Evolutionary conservation across 2,113 vertebrate genomes (phyloP), one percentile per base, ranked within the genome.

Genomic region (Cinclus cinclus): DNA sequence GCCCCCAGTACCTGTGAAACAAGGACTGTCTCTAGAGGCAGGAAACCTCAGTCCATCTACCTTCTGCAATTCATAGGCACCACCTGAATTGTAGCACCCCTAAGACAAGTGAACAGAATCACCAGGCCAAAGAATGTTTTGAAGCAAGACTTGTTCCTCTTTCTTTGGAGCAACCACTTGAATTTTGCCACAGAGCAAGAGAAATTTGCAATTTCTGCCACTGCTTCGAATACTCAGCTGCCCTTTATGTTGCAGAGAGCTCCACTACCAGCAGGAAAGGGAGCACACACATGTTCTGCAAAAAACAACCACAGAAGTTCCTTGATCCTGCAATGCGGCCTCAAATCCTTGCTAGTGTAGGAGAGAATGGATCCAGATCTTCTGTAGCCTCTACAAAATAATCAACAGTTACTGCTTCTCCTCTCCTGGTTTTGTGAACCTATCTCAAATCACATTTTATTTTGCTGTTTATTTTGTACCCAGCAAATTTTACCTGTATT

Each of bases 231-330:
- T 1, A 1, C 19, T 70, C 47, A 68, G 49, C 33, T 79, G 30
- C 49, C 62, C 15, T 77, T 52, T 44, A 1, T 30, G 7, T 42
- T 49, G 69, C n/a, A 37, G 60, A 58, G 37, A 68, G 13, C 23
- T 56, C 4, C 33, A 35, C 22, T 19, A 47, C 7, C 5, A 11
- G 25, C 44, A 88, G 62, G 25, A 88, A 60, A 69, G 30, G 47
- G 22, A 90, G 16, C 2, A 39, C 21, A 30, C 17, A 27, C 1
- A 0, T 2, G 15, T 1, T 2, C 53, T 79, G 23, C 30, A 64
- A 82, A 60, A 16, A 74, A 11, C 33, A 53, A 18, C 14, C 13
- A 37, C 10, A 31, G n/a, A 80, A 52, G 7, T 25, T 44, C 37
- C 49, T 76, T 83, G 53, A 33, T 76, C 41, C 49, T 68, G 35